Conservation (phyloP, 2,888 invertebrate species). For the Thereva nobilitata region DNA sequence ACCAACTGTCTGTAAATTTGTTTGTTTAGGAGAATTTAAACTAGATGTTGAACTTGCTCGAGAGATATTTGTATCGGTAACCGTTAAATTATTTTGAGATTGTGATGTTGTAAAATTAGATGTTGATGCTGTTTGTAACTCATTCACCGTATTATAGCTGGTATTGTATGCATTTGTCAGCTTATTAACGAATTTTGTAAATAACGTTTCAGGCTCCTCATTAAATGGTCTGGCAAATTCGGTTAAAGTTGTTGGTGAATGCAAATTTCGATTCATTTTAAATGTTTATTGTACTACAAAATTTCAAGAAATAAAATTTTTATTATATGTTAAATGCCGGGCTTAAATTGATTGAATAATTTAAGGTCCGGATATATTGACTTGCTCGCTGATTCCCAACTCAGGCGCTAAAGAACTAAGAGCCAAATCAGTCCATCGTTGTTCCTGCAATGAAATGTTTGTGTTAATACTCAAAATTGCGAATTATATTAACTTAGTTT, state of each 20-base stretch:
- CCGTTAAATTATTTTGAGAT: background rate
- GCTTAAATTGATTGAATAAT: background rate
- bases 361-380: constrained; percentile 54
- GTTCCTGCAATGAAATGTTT: constrained; percentile 60
- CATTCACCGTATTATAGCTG: constrained; percentile 56
- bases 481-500: no score
- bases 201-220: constrained; percentile 56
- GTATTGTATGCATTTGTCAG: constrained; percentile 58
- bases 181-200: constrained; percentile 57
- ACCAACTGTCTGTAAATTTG: background rate
- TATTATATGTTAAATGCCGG: background rate
- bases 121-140: constrained; percentile 48
- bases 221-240: constrained; percentile 69
- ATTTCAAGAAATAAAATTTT: constrained; percentile 3
- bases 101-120: background rate
- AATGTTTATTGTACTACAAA: constrained; percentile 22
- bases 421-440: constrained; percentile 67
- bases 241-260: constrained; percentile 70
- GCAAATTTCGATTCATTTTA: constrained; percentile 64
- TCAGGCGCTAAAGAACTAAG: constrained; percentile 59
- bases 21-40: constrained; percentile 24
- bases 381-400: constrained; percentile 54
- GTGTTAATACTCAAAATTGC: no score
- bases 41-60: constrained; percentile 42
- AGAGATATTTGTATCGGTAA: constrained; percentile 9